Evolutionary conservation across 2,797 vertebrate species (phyloP).

Genomic region (Phaenicophaeus curvirostris): DNA sequence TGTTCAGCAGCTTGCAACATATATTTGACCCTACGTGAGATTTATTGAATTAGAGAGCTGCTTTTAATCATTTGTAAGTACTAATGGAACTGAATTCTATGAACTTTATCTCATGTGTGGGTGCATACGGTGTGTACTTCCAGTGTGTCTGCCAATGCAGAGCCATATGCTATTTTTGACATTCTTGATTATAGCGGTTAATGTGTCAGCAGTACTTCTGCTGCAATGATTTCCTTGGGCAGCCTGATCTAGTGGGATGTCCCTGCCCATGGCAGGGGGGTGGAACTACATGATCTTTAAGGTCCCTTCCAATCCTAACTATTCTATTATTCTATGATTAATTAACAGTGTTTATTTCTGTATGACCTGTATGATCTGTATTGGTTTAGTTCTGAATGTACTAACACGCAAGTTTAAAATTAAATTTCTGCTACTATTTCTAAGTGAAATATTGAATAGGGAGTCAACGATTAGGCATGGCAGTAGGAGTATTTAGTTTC

Average conservation of each 20-base stretch:
- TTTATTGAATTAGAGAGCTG: background rate
- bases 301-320: too few species aligned
- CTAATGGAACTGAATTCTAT: background rate
- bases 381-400: background rate
- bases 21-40: background rate
- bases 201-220: background rate
- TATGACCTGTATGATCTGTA: background rate
- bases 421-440: background rate
- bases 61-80: slow-evolving; percentile 6
- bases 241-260: too few species aligned
- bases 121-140: background rate
- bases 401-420: background rate
- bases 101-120: background rate
- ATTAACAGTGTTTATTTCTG: background rate
- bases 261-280: too few species aligned
- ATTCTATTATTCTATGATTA: too few species aligned
- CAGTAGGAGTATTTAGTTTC: background rate
- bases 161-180: slow-evolving; percentile 6
- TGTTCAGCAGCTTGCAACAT: background rate
- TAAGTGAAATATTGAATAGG: background rate
- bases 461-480: slow-evolving; percentile 6
- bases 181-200: background rate
- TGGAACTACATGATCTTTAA: too few species aligned
- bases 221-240: background rate
- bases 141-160: background rate